Conservation (phyloP, 2,113 vertebrate species). For the Hirundichthys speculiger region DNA sequence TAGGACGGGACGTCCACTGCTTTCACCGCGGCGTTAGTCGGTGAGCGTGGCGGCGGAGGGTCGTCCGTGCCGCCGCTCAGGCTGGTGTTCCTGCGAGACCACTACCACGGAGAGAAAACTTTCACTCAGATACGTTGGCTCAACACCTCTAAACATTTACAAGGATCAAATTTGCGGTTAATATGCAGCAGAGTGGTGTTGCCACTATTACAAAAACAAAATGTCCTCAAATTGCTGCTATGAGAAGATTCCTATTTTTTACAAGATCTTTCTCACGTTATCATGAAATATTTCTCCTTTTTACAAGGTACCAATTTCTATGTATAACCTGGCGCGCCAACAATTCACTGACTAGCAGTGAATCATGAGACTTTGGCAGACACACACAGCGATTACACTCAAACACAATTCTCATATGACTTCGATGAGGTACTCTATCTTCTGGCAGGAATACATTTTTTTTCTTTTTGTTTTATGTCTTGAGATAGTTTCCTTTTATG, state of each 20-base stretch:
- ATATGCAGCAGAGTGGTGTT: neutral
- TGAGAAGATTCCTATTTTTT: slow-evolving; percentile 12
- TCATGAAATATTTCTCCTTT: slow-evolving; percentile 15
- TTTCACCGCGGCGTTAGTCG: too few relatives aligned
- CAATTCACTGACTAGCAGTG: neutral
- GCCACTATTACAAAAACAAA: slow-evolving; percentile 3
- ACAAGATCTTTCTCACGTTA: slow-evolving; percentile 24
- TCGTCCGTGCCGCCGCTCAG: neutral
- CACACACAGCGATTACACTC: too few relatives aligned
- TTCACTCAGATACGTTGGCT: neutral
- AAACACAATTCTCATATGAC: neutral
- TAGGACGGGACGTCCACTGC: too few relatives aligned
- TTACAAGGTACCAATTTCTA: slow-evolving; percentile 6
- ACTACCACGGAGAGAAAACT: neutral
- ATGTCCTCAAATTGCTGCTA: slow-evolving; percentile 1
- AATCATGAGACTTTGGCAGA: too few relatives aligned
- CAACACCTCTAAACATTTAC: neutral
- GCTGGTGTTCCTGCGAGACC: neutral
- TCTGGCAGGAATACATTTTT: neutral
- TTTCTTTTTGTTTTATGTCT: neutral
- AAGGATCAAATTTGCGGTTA: slow-evolving; percentile 3
- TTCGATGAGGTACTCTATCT: neutral
- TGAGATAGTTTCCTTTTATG: neutral
- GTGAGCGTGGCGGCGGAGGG: too few relatives aligned
- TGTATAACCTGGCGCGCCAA: neutral